These are phyloP conservation scores for Euura lappo DNA, from an alignment of 1,140 invertebrate genomes.

Conservation along the genomic window DNA sequence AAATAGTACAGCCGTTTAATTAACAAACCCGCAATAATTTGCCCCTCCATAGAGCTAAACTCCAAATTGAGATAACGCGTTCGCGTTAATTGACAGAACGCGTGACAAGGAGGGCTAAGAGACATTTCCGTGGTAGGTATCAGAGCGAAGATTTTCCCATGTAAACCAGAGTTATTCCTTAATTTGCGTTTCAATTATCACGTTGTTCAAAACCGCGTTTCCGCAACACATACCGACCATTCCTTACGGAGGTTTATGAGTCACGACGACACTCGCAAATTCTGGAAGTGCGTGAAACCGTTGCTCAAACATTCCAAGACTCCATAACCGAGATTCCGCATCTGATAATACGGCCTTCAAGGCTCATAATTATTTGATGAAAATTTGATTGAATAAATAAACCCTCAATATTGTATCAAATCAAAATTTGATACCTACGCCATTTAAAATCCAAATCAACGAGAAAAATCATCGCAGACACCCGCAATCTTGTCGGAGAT, in stretches of 20 bases:
- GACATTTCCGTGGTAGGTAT: background rate
- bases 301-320: background rate
- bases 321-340: too few species aligned
- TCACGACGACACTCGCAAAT: background rate
- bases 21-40: too few species aligned
- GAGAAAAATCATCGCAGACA: too few species aligned
- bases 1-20: too few species aligned
- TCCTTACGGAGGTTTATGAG: background rate
- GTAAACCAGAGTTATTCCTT: background rate
- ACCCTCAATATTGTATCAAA: too few species aligned
- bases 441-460: too few species aligned
- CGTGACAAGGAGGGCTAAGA: background rate
- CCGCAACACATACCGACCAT: background rate
- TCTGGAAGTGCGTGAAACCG: background rate
- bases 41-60: background rate
- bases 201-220: background rate
- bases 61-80: background rate
- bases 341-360: too few species aligned
- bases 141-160: background rate
- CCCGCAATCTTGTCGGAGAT: constrained; percentile 11
- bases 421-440: too few species aligned
- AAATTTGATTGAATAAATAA: too few species aligned
- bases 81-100: background rate
- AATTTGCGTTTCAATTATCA: constrained; percentile 5
- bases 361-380: too few species aligned